phyloP scores from a whole-genome alignment of 1,140 invertebrate species.

The Philopotamus ludificatus region DNA sequence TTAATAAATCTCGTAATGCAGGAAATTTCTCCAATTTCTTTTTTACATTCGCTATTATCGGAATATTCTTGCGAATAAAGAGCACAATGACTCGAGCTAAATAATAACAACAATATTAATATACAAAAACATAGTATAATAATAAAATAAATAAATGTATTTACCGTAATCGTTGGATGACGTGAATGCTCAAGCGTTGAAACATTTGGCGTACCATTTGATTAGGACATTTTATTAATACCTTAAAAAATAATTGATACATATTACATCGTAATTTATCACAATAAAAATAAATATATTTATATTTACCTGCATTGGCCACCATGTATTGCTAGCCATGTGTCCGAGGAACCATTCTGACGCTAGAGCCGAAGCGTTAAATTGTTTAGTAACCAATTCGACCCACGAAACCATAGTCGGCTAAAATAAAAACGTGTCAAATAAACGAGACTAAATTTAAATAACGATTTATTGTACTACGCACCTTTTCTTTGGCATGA shows the following conservation, averaged over 20 bases:
- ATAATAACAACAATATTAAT: constrained; percentile 40
- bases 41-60: constrained; percentile 61
- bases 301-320: constrained; percentile 76
- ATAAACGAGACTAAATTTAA: too few species aligned
- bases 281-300: constrained; percentile 11
- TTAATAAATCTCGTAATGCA: constrained; percentile 91
- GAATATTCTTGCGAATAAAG: constrained; percentile 72
- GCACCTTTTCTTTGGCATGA: constrained; percentile 95
- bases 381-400: constrained; percentile 90
- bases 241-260: constrained; percentile 49
- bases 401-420: constrained; percentile 97
- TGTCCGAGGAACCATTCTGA: constrained; percentile 91
- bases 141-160: constrained; percentile 33
- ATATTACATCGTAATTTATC: not conserved
- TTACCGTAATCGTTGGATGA: constrained; percentile 82
- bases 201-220: constrained; percentile 94
- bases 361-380: constrained; percentile 85
- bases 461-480: too few species aligned
- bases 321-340: constrained; percentile 91
- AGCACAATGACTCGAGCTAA: constrained; percentile 66
- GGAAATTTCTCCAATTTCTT: constrained; percentile 76
- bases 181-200: constrained; percentile 89
- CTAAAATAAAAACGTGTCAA: constrained; percentile 49
- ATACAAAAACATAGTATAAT: constrained; percentile 21
- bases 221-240: constrained; percentile 92